Base-by-base conservation (phyloP, 1,140 invertebrate species). In the Trichomalopsis sarcophagae region DNA sequence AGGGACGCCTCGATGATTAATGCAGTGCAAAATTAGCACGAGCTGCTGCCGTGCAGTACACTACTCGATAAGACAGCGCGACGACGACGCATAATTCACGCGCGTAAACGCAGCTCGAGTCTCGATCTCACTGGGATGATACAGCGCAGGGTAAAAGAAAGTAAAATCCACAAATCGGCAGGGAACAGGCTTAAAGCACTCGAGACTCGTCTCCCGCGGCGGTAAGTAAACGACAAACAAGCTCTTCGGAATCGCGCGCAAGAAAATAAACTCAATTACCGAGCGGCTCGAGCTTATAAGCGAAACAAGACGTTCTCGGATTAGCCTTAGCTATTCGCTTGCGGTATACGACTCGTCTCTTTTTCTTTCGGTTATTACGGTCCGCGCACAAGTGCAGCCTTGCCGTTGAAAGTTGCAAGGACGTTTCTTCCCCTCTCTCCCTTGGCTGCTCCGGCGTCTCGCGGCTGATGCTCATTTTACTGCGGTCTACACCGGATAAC, bases 331-430 rank as follows among this genome's bases (percentile, higher is more conserved):
- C 6, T 62, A 62, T 62, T 62, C 55, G 55, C 55, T 62, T 62
- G 55, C 55, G 55, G 13, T 17, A 17, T n/a, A n/a, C 2, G 55
- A 62, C 55, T 62, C 71, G 5, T 71, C 40, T 73, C 55, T 40
- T 82, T 62, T 82, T 68, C 55, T 50, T 21, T 78, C 82, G 27
- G 81, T 83, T 84, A 87, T 89, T 88, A 88, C 82, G 87, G 79
- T 79, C 27, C 27, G 55, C 17, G 14, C 68, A 33, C 55, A 62
- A 84, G 84, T 86, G 21, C 83, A 89, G 85, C 88, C 88, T 89
- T 89, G 88, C 88, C 87, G 87, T 89, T 89, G 88, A 88, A 88
- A 88, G 88, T 88, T 87, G 86, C 88, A 89, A 89, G 88, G 88
- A 82, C 88, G 87, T 88, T 86, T 87, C 86, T 87, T 85, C 85